phyloP scores from a whole-genome alignment of 2,888 invertebrate genomes.

The Apodemia zela region DNA sequence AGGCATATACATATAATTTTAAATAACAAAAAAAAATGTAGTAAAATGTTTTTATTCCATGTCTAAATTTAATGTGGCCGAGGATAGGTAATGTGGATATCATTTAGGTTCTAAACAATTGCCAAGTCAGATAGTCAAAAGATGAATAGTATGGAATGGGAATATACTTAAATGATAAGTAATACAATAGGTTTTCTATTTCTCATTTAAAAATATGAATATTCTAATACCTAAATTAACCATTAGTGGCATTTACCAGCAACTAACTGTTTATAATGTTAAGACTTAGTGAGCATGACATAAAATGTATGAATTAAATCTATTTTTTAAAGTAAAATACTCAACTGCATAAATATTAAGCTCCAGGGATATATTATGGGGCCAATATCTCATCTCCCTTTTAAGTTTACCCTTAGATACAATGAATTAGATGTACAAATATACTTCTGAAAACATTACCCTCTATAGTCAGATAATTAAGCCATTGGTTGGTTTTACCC shows the following conservation, averaged over 20 bases:
- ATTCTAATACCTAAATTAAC: not conserved
- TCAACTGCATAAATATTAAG: not conserved
- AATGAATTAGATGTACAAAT: too few relatives aligned
- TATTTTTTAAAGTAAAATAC: not conserved
- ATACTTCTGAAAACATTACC: not conserved
- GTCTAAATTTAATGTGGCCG: not conserved
- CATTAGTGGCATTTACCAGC: not conserved
- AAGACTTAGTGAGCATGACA: not conserved
- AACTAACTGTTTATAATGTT: not conserved
- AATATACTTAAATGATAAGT: too few relatives aligned
- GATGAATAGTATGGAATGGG: too few relatives aligned
- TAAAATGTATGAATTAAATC: not conserved
- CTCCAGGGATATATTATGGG: not conserved
- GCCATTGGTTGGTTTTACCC: not conserved
- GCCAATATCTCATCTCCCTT: not conserved
- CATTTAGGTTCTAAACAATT: too few relatives aligned
- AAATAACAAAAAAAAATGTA: not conserved
- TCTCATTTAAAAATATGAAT: not conserved
- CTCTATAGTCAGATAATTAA: not conserved
- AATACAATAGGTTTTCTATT: too few relatives aligned
- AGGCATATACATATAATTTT: not conserved
- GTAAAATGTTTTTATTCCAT: conserved; percentile 1
- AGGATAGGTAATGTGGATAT: not conserved
- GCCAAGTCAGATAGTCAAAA: too few relatives aligned
- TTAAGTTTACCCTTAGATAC: too few relatives aligned